A percentile compares a stretch with the other conserved stretches of the same genome.
phyloP scores from a whole-genome alignment of 2,797 vertebrate species.

The Halcyon chelicuti region DNA sequence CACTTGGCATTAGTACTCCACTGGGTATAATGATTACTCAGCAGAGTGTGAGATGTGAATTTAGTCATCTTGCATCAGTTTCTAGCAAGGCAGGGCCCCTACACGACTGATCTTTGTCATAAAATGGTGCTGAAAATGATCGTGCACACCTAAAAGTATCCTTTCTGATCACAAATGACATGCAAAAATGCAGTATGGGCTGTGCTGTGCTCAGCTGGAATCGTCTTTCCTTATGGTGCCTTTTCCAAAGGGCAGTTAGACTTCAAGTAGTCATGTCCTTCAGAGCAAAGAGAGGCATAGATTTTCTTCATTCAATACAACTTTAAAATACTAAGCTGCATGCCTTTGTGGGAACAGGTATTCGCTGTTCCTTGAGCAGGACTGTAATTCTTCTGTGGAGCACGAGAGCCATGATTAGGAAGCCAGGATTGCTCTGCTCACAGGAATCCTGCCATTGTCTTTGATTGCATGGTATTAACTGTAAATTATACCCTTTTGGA shows the following conservation, averaged over 20 bases:
- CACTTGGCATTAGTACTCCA: neutral
- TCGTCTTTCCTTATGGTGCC: neutral
- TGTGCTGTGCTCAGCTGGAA: neutral
- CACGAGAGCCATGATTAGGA: constrained; percentile 68
- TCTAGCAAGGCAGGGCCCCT: neutral
- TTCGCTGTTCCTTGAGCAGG: constrained; percentile 12
- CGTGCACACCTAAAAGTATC: neutral
- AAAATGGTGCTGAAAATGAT: neutral
- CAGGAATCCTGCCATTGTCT: constrained; percentile 77
- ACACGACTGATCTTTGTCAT: neutral
- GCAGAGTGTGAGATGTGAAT: neutral
- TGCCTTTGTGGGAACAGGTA: constrained; percentile 17
- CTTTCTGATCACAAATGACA: neutral
- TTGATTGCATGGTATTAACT: constrained; percentile 81
- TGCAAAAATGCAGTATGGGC: neutral
- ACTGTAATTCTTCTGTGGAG: constrained; percentile 37
- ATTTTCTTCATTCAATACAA: neutral
- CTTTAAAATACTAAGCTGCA: neutral
- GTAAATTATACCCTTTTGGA: constrained; percentile 82
- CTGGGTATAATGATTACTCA: neutral
- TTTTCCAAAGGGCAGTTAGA: neutral
- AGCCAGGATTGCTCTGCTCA: constrained; percentile 71
- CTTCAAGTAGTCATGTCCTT: neutral
- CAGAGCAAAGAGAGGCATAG: neutral
- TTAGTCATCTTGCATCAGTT: neutral